phyloP scores from a whole-genome alignment of 2,113 vertebrate species.

The Typhlomys cinereus region DNA sequence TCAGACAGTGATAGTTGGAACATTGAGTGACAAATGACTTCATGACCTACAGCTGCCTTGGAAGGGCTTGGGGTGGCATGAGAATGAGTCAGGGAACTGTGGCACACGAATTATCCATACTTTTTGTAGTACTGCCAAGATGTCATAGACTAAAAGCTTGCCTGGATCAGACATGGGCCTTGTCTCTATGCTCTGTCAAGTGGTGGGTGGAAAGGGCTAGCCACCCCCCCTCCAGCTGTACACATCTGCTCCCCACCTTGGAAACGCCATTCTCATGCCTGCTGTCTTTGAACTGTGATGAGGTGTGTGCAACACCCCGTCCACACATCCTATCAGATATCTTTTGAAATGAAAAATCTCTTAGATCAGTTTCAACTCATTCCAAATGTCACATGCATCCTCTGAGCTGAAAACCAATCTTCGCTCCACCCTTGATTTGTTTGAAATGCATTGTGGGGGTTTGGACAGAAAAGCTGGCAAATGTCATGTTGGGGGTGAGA shows the following conservation, averaged over 20 bases:
- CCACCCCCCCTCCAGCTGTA: background rate
- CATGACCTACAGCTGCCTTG: fast-evolving
- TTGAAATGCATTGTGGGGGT: background rate
- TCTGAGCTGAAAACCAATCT: constrained; percentile 61
- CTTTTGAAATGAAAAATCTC: constrained; percentile 80
- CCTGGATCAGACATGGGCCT: background rate
- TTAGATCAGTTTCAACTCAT: constrained; percentile 77
- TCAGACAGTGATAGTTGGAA: background rate
- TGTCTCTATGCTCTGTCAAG: background rate
- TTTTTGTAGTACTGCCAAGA: background rate
- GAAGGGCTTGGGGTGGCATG: background rate
- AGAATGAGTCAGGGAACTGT: background rate
- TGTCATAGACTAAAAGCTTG: background rate
- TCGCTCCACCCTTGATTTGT: background rate
- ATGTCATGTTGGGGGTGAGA: background rate
- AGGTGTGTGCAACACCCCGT: constrained; percentile 76
- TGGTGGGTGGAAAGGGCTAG: background rate
- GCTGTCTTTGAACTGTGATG: constrained; percentile 77
- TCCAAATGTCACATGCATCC: constrained; percentile 69
- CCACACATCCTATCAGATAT: constrained; percentile 66
- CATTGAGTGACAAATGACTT: background rate
- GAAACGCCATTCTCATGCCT: background rate
- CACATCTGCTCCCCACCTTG: constrained; percentile 80
- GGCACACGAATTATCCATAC: background rate
- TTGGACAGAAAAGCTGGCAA: background rate